Evolutionary conservation across 2,113 vertebrate species (phyloP).

Genomic region (Aythya baeri): DNA sequence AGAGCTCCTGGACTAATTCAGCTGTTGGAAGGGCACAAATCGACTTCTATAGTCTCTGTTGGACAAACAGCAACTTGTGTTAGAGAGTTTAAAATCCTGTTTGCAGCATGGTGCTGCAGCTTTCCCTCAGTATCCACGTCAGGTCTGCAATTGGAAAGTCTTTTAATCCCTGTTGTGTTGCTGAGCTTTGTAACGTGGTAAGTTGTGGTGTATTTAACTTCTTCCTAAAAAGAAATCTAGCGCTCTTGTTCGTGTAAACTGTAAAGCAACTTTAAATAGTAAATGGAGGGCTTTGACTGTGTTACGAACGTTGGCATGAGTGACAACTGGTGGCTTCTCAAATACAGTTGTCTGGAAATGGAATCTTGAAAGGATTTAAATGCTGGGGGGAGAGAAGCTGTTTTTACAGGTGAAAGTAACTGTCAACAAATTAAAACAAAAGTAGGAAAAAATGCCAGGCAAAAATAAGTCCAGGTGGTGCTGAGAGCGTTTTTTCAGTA

Average conservation of each 20-base stretch:
- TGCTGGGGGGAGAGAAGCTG: neutral
- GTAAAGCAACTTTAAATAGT: neutral
- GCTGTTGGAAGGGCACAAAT: neutral
- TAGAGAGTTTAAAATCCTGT: neutral
- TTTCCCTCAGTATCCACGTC: neutral
- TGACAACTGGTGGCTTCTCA: neutral
- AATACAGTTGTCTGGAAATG: neutral
- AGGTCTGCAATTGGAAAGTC: neutral
- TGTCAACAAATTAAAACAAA: neutral
- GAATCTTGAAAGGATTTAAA: neutral
- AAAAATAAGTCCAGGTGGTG: too few relatives aligned
- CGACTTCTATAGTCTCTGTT: neutral
- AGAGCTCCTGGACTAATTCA: neutral
- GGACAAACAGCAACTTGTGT: neutral
- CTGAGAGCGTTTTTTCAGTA: too few relatives aligned
- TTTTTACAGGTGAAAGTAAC: neutral
- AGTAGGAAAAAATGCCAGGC: neutral
- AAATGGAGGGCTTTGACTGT: neutral
- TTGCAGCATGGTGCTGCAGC: neutral
- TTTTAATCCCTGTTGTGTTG: neutral
- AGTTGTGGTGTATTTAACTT: neutral
- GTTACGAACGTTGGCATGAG: neutral
- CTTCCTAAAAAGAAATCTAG: neutral
- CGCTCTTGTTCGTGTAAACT: neutral
- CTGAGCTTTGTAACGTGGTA: rapidly evolving